phyloP scores from a whole-genome alignment of 2,797 vertebrate genomes.

The Centroberyx gerrardi region DNA sequence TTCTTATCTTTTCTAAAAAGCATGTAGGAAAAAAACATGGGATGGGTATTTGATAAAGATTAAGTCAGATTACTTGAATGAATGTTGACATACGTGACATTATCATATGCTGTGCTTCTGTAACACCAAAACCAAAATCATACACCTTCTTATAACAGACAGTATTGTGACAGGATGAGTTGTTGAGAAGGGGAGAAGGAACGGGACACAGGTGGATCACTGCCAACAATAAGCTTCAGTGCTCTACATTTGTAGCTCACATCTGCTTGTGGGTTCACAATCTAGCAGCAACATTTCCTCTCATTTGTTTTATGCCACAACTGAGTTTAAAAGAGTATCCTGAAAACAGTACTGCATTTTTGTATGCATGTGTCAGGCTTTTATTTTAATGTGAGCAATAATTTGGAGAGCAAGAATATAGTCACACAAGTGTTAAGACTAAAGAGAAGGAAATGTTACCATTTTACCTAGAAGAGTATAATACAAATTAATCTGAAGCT shows the following conservation, averaged over 20 bases:
- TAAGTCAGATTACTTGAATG: not conserved
- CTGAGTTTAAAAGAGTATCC: slow-evolving; percentile 7
- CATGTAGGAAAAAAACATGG: not conserved
- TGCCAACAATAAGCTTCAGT: slow-evolving; percentile 4
- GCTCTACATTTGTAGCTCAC: slow-evolving; percentile 21
- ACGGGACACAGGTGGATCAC: slow-evolving; percentile 76
- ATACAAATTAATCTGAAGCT: not conserved
- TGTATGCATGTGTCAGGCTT: not conserved
- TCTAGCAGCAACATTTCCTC: slow-evolving; percentile 10
- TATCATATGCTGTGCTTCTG: slow-evolving; percentile 9
- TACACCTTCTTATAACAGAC: slow-evolving; percentile 29
- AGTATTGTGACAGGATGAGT: slow-evolving; percentile 17
- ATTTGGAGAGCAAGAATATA: not conserved
- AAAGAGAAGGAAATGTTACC: not conserved
- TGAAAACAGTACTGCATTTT: slow-evolving; percentile 15
- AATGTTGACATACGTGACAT: slow-evolving; percentile 2
- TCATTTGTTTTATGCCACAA: not conserved
- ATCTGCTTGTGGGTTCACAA: slow-evolving; percentile 34
- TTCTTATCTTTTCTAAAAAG: slow-evolving; percentile 42
- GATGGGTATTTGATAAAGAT: not conserved
- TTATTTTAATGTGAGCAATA: not conserved
- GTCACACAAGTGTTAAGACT: not conserved
- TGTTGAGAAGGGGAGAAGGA: slow-evolving; percentile 24
- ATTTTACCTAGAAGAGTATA: slow-evolving; percentile 6
- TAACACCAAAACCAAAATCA: slow-evolving; percentile 30